Evolutionary conservation across 2,113 vertebrate species (phyloP), one percentile per base, ranked within the genome.

Genomic region (Macaca mulatta): DNA sequence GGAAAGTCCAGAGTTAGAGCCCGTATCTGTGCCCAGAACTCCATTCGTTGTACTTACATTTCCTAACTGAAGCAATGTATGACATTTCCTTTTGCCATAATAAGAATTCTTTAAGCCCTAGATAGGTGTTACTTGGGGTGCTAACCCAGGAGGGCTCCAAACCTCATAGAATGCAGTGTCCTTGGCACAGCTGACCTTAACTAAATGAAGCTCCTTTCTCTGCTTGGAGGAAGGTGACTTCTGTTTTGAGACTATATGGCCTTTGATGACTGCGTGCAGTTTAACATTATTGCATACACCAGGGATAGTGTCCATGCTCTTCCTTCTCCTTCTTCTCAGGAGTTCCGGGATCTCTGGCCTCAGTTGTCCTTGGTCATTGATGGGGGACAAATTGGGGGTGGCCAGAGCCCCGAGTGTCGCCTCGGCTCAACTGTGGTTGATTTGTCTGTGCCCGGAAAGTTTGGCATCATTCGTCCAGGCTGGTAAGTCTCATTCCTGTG

Each of bases 351-450:
- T 8, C 98, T 99, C 79, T 99, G 99, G 99, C 99, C 99, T 87
- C 98, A 98, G 20, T 97, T 99, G 74, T 99, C 99, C 7, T 91
- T 99, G 75, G 98, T 99, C 79, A 98, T 99, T 25, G 99, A 99
- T 38, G 99, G 99, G 1, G 99, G 99, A 14, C 99, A 99, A 2
- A 98, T 99, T 96, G 99, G 99, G 74, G 99, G 99, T 40, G 45
- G 89, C 25, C 98, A 99, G 96, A 99, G 98, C 96, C 98, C 99
- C 0, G 98, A 99, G 92, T 99, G 98, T 96, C 99, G 99, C 14
- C 97, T 99, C 10, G 99, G 99, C 0, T 99, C 99, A 1, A 99
- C 99, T 5, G 99, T 99, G 89, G 98, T 99, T 9, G 99, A 99
- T 80, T 98, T 99, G 0, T 99, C 99, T 5, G 98, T 99, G 1